Percentiles rank a stretch among this genome's conserved stretches.
These are phyloP conservation scores for Tetropium fuscum DNA, from an alignment of 2,888 invertebrate species.

Conservation along the genomic window DNA sequence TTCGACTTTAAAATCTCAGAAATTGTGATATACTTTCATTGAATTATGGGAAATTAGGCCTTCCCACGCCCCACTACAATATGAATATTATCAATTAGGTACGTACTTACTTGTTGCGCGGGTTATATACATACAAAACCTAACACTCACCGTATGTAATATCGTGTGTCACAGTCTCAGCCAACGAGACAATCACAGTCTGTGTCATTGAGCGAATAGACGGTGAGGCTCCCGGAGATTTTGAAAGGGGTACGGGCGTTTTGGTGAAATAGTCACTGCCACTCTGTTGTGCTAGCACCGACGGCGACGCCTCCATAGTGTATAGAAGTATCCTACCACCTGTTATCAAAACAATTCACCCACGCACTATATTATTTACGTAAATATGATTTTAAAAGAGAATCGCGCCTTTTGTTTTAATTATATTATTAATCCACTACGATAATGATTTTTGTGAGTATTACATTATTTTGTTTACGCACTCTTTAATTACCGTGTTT, in stretches of 20 bases:
- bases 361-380: slow-evolving; percentile 34
- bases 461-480: not conserved
- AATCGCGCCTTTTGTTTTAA: slow-evolving; percentile 25
- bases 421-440: slow-evolving; percentile 28
- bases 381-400: slow-evolving; percentile 22
- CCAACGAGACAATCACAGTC: slow-evolving; percentile 64
- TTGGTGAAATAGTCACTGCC: slow-evolving; percentile 59
- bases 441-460: slow-evolving; percentile 28
- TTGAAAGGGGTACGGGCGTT: slow-evolving; percentile 63
- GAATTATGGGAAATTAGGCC: no score
- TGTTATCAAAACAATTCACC: slow-evolving; percentile 42
- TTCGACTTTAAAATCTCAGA: no score
- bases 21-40: no score
- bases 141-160: slow-evolving; percentile 69
- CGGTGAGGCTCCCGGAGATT: slow-evolving; percentile 61
- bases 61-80: no score
- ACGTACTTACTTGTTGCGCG: slow-evolving; percentile 16
- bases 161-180: slow-evolving; percentile 70
- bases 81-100: no score
- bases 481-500: not conserved
- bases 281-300: slow-evolving; percentile 38
- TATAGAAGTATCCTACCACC: slow-evolving; percentile 40
- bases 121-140: slow-evolving; percentile 5
- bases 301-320: slow-evolving; percentile 49
- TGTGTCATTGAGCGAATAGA: slow-evolving; percentile 63